Conservation (phyloP, 2,888 invertebrate genomes). For the Automeris io region DNA sequence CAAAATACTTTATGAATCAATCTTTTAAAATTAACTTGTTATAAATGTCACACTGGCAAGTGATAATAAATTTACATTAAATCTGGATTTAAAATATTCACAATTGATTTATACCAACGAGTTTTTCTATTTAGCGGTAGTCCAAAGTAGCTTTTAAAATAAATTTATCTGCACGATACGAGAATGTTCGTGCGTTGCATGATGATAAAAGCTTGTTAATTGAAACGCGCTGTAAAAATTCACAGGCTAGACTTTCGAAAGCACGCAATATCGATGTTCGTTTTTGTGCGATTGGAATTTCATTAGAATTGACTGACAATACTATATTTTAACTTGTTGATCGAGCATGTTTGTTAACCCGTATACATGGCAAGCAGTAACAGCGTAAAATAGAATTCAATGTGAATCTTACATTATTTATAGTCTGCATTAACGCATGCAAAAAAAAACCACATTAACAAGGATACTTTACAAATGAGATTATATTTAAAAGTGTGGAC, state of each 20-base stretch:
- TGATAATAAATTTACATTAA: not conserved
- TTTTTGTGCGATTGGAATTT: not conserved
- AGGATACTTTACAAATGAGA: too few species aligned
- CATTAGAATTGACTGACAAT: not conserved
- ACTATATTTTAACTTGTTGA: not conserved
- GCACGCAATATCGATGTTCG: not conserved
- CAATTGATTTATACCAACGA: not conserved
- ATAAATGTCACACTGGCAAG: too few species aligned
- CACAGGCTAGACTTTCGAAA: not conserved
- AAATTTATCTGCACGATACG: slow-evolving; percentile 11
- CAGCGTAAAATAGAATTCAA: too few species aligned
- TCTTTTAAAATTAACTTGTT: too few species aligned
- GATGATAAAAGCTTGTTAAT: not conserved
- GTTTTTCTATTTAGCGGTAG: not conserved
- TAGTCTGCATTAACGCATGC: too few species aligned
- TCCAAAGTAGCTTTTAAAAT: not conserved
- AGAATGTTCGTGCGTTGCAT: slow-evolving; percentile 7
- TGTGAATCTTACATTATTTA: too few species aligned
- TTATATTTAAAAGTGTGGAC: too few species aligned
- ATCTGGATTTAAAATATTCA: not conserved
- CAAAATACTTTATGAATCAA: too few species aligned
- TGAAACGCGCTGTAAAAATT: not conserved
- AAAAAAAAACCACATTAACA: too few species aligned
- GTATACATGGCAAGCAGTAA: too few species aligned
- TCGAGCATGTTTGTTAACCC: not conserved